Evolutionary conservation across 2,888 invertebrate genomes (phyloP), one percentile per base, ranked within the genome.

Genomic region (Brassicogethes aeneus): DNA sequence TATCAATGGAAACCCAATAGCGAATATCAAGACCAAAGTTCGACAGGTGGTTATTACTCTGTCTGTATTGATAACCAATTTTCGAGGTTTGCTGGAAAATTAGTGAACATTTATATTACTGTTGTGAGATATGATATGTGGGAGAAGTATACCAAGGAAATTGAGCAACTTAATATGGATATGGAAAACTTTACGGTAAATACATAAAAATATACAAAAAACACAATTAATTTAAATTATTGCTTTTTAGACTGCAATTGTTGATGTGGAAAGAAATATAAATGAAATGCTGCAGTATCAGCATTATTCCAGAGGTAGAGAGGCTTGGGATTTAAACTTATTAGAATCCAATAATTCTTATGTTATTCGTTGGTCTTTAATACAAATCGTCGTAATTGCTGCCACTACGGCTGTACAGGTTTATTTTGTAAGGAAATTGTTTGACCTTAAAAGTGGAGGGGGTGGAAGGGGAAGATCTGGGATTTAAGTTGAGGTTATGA

Each of bases 1-100:
- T 93, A 93, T 60, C 85, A 88, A 58, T 93, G 92, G 92, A 79
- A 84, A 60, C 75, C 87, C n/a, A 86, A 80, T 51, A 82, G 88
- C 0, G 92, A 92, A 62, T 92, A 91, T 55, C 90, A 92, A 40
- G 92, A 92, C 59, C 82, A 83, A 58, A 72, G 81, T 0, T 80
- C 84, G 0, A 70, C 78, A 0, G 90, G 90, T 15, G 91, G 93
- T 1, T 91, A 91, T 62, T 93, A 92, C 62, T 82, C 85, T 13
- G 83, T 93, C 29, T 93, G 93, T 65, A 84, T 93, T 41, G 92
- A 93, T 64, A 93, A 93, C 70, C 91, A 92, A 64, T 91, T 92
- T 62, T 91, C 92, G 1, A 76, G 88, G 59, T 93, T 91, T 70
- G 89, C 91, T 12, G 82, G 84, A 3, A 93, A 93, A 70, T 70